These are phyloP conservation scores for Cichladusa arquata DNA, from an alignment of 2,113 vertebrate species.

Conservation along the genomic window DNA sequence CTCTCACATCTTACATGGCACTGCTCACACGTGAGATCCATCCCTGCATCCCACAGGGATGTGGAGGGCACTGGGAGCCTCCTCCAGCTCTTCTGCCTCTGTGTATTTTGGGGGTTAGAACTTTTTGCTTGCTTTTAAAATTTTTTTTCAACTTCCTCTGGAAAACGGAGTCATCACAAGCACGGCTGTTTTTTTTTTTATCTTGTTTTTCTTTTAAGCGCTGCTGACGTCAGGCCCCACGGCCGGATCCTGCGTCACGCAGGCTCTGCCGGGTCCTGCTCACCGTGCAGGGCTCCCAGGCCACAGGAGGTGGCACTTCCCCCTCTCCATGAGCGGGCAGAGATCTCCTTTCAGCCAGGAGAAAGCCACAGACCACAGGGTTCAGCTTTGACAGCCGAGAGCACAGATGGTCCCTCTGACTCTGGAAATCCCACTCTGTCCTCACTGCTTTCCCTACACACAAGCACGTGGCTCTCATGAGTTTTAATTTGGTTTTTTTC, in stretches of 20 bases:
- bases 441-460: not conserved
- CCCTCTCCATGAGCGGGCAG: accelerated
- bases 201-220: accelerated
- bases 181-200: not conserved
- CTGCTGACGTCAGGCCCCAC: not conserved
- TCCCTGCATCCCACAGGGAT: not conserved
- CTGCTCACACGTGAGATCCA: not conserved
- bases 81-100: not conserved
- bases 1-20: accelerated
- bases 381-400: accelerated
- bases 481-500: not conserved
- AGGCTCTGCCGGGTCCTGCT: not conserved
- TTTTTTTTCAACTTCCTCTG: slow-evolving; percentile 2
- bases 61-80: not conserved
- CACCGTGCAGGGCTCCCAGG: accelerated
- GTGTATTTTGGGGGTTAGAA: not conserved
- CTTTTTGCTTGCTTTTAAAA: not conserved
- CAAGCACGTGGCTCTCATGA: accelerated
- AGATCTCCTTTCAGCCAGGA: not conserved
- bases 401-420: not conserved
- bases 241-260: accelerated
- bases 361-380: not conserved
- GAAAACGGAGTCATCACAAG: not conserved
- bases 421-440: slow-evolving; percentile 4
- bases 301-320: accelerated